Conservation (phyloP, 2,888 invertebrate species). For the Drosophila melanosoma region DNA sequence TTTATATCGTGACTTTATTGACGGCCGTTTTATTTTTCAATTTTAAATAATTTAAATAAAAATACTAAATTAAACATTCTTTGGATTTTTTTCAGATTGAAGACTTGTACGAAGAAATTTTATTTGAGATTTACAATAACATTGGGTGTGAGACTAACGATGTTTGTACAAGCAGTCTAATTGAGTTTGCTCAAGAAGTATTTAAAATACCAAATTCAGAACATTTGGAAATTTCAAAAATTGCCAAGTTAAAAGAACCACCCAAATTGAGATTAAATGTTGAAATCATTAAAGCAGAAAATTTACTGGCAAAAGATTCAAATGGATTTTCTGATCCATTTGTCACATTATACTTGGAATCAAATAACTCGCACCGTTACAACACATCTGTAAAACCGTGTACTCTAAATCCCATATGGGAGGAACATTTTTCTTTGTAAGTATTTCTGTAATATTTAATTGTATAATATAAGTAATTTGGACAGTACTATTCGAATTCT, state of each 20-base stretch:
- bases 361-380: conserved; percentile 91
- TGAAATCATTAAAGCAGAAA: conserved; percentile 94
- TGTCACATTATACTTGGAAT: conserved; percentile 95
- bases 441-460: conserved; percentile 19
- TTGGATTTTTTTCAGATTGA: conserved; percentile 86
- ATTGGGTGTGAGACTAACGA: conserved; percentile 91
- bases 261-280: conserved; percentile 94
- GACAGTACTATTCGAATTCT: not conserved
- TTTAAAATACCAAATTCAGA: conserved; percentile 90
- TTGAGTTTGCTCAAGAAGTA: conserved; percentile 92
- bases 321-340: conserved; percentile 99
- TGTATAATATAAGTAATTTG: not conserved
- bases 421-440: conserved; percentile 96
- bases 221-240: conserved; percentile 89
- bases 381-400: conserved; percentile 96
- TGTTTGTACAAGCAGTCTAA: conserved; percentile 88
- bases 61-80: not conserved
- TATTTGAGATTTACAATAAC: conserved; percentile 93
- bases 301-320: conserved; percentile 92
- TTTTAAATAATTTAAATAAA: not conserved
- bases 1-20: not conserved
- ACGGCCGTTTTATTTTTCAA: not conserved
- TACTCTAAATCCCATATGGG: conserved; percentile 97
- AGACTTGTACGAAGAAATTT: conserved; percentile 93
- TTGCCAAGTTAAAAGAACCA: conserved; percentile 91